These are phyloP conservation scores for Torymus texanus DNA, from an alignment of 2,888 invertebrate species.

Conservation along the genomic window DNA sequence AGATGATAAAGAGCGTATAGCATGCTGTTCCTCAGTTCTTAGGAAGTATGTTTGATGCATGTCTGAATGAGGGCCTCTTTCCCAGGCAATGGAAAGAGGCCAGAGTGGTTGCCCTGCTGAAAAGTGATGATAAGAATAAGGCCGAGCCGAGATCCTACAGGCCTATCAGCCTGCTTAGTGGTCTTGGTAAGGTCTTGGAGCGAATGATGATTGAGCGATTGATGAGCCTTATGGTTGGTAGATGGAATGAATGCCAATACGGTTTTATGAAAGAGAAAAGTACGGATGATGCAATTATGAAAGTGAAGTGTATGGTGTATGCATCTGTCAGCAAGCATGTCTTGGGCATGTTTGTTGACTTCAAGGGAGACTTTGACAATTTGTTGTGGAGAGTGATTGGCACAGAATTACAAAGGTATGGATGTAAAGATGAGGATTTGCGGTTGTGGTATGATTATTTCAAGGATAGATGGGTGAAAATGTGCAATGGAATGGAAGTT, in stretches of 20 bases:
- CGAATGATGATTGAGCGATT: neutral
- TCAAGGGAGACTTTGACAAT: too few relatives aligned
- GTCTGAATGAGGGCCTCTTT: slow-evolving; percentile 11
- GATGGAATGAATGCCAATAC: neutral
- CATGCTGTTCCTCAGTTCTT: neutral
- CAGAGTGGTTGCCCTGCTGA: slow-evolving; percentile 1
- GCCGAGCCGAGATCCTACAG: slow-evolving; percentile 12
- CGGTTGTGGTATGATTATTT: slow-evolving; percentile 23
- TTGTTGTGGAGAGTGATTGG: slow-evolving; percentile 25
- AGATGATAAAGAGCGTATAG: neutral
- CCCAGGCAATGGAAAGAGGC: slow-evolving; percentile 29
- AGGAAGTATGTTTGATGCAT: slow-evolving; percentile 19
- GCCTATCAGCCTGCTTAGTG: slow-evolving; percentile 1
- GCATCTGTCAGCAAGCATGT: neutral
- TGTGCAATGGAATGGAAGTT: slow-evolving; percentile 10
- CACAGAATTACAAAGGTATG: neutral
- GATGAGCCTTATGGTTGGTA: too few relatives aligned
- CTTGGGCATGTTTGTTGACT: slow-evolving; percentile 33
- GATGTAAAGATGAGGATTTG: slow-evolving; percentile 10
- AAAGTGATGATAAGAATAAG: neutral
- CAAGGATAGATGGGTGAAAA: neutral
- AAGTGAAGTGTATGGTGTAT: neutral
- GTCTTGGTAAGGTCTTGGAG: neutral
- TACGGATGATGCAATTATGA: neutral
- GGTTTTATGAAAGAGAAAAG: neutral